Percentiles rank a stretch among this genome's conserved stretches.
phyloP scores from a whole-genome alignment of 2,888 invertebrate genomes.

The Globia sparganii region DNA sequence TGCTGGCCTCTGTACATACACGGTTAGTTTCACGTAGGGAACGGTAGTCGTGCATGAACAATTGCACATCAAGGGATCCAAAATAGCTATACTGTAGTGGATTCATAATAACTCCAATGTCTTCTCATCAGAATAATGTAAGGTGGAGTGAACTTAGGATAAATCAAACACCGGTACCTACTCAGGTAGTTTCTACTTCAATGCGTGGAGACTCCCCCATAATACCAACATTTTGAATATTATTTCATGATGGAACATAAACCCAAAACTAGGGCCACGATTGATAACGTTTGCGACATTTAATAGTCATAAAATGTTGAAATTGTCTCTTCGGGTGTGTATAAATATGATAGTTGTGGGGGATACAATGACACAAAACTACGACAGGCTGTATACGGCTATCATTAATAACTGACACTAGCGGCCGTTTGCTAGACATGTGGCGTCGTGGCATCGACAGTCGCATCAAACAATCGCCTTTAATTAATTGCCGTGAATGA shows the following conservation, averaged over 20 bases:
- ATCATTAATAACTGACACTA: slow-evolving; percentile 26
- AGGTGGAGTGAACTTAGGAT: neutral
- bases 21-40: too few relatives aligned
- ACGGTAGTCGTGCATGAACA: neutral
- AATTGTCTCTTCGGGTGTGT: neutral
- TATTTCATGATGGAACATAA: slow-evolving; percentile 21
- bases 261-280: slow-evolving; percentile 4
- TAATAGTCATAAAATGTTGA: neutral
- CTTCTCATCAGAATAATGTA: neutral
- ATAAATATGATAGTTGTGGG: neutral
- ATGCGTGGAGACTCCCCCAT: neutral
- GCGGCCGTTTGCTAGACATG: slow-evolving; percentile 1
- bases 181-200: neutral
- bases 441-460: neutral
- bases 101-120: neutral
- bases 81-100: neutral
- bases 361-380: neutral
- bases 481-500: slow-evolving; percentile 1
- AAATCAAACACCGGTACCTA: neutral
- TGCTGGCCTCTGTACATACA: too few relatives aligned
- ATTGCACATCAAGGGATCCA: neutral
- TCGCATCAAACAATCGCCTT: slow-evolving; percentile 26
- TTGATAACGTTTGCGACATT: slow-evolving; percentile 14
- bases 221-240: neutral
- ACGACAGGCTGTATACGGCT: neutral